These are phyloP conservation scores for Odocoileus virginianus DNA, from an alignment of 2,113 vertebrate species.

Conservation along the genomic window DNA sequence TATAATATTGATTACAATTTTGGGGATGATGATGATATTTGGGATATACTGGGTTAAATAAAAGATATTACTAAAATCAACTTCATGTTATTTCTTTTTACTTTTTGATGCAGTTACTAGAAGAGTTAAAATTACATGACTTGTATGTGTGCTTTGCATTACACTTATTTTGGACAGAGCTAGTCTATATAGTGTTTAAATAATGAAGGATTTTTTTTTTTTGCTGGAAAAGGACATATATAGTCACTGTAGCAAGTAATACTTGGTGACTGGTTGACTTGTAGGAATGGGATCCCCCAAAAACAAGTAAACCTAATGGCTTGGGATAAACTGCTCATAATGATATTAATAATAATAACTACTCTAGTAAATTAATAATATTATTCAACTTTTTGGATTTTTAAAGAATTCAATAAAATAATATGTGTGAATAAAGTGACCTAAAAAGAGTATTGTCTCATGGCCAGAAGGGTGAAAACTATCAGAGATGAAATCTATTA, in stretches of 20 bases:
- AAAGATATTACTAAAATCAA: background rate
- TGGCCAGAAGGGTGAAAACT: background rate
- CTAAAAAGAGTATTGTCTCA: background rate
- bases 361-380: background rate
- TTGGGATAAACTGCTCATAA: background rate
- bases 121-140: background rate
- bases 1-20: background rate
- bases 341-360: background rate
- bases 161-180: background rate
- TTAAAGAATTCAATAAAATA: background rate
- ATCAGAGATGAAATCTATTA: background rate
- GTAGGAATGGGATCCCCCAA: background rate
- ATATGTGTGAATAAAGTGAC: background rate
- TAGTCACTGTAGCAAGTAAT: background rate
- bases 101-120: background rate
- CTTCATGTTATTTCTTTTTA: background rate
- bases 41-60: background rate
- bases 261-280: background rate
- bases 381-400: background rate
- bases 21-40: background rate
- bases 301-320: background rate
- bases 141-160: background rate
- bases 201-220: background rate
- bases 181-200: background rate
- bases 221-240: background rate